phyloP scores from a whole-genome alignment of 2,888 invertebrate species.

The Machimus rusticus region DNA sequence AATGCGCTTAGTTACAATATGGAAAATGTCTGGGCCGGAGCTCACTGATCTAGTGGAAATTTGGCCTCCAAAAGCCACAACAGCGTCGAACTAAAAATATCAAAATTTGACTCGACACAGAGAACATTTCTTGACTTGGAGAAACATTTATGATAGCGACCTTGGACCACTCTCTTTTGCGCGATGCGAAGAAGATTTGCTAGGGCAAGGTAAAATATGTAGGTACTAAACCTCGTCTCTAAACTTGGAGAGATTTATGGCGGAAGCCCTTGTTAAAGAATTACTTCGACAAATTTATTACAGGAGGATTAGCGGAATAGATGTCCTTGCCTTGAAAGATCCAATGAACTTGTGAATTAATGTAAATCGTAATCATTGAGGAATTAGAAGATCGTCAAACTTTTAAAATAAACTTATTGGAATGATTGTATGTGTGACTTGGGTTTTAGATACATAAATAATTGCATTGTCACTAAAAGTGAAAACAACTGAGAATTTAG shows the following conservation, averaged over 20 bases:
- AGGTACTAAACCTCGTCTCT: not conserved
- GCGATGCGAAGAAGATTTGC: not conserved
- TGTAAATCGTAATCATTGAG: not conserved
- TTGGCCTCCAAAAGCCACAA: not conserved
- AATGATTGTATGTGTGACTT: not conserved
- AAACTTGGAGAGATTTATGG: not conserved
- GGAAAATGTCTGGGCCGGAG: not conserved
- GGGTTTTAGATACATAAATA: too few species aligned
- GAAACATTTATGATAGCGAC: constrained; percentile 17
- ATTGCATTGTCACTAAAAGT: not conserved
- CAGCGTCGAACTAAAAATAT: constrained; percentile 18
- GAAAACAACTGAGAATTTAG: not conserved
- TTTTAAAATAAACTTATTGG: not conserved
- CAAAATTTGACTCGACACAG: not conserved
- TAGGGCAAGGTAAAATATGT: constrained; percentile 16
- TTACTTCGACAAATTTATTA: not conserved
- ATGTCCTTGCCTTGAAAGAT: not conserved
- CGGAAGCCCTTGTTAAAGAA: not conserved
- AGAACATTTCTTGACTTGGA: constrained; percentile 17
- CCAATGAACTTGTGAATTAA: not conserved
- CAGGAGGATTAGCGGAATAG: not conserved
- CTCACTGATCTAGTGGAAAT: not conserved
- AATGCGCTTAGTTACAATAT: not conserved
- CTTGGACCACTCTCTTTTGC: not conserved
- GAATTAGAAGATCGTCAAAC: not conserved